Base-by-base conservation (phyloP, 1,140 invertebrate genomes). In the Meteorus sp. region DNA sequence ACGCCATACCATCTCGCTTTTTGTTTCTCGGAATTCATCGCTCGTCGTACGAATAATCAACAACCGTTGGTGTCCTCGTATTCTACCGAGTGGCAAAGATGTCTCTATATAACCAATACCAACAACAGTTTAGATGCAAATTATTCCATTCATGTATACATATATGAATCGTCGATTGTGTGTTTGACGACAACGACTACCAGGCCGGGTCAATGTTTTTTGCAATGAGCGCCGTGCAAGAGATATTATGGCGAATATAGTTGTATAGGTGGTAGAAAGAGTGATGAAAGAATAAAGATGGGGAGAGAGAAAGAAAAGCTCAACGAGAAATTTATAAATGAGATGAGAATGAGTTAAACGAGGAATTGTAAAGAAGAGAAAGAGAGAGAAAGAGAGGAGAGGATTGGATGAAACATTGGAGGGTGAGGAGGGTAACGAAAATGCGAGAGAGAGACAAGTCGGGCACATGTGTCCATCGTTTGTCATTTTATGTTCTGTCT, bases 401-500 rank as follows among this genome's bases (percentile, higher is more conserved):
- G n/a, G 20, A 47, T 45, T 43, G 54, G 61, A 56, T 54, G 48
- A 62, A 35, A 61, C 54, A 59, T 61, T 59, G 27, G 58, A n/a
- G 52, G 33, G 20, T 9, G 56, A 51, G 15, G 58, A 29, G 27
- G 9, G 9, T 29, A 29, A 5, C 4, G 27, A 29, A 4, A 9
- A 29, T 9, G 27, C 27, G 9, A 9, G 27, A 41, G 53, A 37
- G n/a, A n/a, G n/a, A n/a, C n/a, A n/a, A n/a, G n/a, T n/a, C n/a
- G 39, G 41, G 52, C 63, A 65, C 67, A 67, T 65, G 61, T 63
- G 67, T 68, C 57, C 54, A 56, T 67, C 68, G 63, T 70, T 69
- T 67, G 67, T 70, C 65, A 70, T 61, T 63, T 65, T 67, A 61
- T 65, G 63, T 64, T 64, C 62, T 62, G 67, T 68, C 64, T 66